Evolutionary conservation across 2,888 invertebrate genomes (phyloP), one percentile per base, ranked within the genome.

Genomic region (Sinhomidia bicolor): DNA sequence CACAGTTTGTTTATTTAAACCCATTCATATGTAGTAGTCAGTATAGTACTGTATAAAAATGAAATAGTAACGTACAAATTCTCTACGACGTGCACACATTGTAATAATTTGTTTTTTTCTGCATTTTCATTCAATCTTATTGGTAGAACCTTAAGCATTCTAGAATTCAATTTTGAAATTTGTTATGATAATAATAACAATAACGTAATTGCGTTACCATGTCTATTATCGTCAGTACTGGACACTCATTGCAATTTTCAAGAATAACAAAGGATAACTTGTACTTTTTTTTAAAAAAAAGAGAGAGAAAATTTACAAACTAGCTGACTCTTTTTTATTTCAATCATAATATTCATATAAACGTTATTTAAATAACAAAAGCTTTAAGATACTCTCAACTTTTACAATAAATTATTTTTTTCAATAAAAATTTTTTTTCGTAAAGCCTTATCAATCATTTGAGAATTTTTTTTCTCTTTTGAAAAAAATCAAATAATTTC

Each of bases 151-250:
- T 17, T n/a, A 17, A 23, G 20, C 20, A n/a, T 10, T 17, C 17
- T 57, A 57, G 6, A 57, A 57, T 57, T 62, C 29, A 26, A 29
- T 62, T 26, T 60, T 60, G 14, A 17, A 17, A 54, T 54, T 62
- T 26, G 4, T 14, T 9, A 62, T 1, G 1, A 62, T 62, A 62
- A 62, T 62, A 29, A 29, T 68, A n/a, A 36, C 41, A 44, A 23
- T 62, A 62, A 23, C 47, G 20, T 23, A 54, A 29, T 76, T 76
- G 76, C 51, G 32, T 76, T 51, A 51, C 26, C 51, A 76, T 76
- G 51, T 76, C 76, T 76, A 76, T 76, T 76, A 51, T 76, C n/a
- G 26, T 79, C 79, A 79, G 57, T 79, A 79, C 79, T 36, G 79
- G 79, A 79, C 79, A 79, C 57, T 60, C 32, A 29, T 71, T 41